Conservation (phyloP, 2,888 invertebrate genomes). For the Dyspetes luteomarginatus region DNA sequence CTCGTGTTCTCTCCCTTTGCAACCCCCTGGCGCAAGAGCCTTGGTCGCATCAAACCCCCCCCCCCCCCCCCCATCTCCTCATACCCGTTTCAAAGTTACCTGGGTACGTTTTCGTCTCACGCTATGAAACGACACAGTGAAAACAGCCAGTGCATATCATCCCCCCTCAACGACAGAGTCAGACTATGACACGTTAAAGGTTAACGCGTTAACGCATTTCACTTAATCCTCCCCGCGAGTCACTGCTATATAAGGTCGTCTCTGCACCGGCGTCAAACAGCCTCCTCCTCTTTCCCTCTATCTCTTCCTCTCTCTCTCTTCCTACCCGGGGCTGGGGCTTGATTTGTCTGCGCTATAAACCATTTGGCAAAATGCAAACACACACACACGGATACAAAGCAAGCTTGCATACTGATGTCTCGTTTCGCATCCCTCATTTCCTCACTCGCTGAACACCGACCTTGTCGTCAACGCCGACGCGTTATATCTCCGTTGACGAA, state of each 20-base stretch:
- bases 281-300: slow-evolving; percentile 8
- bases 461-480: slow-evolving; percentile 50
- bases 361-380: slow-evolving; percentile 59
- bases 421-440: slow-evolving; percentile 58
- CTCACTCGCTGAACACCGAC: slow-evolving; percentile 44
- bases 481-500: slow-evolving; percentile 36
- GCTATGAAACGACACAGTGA: slow-evolving; percentile 25
- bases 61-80: not conserved
- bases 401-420: slow-evolving; percentile 14
- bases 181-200: slow-evolving; percentile 68
- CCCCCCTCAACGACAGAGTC: slow-evolving; percentile 29
- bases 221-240: slow-evolving; percentile 42
- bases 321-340: not conserved
- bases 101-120: slow-evolving; percentile 7
- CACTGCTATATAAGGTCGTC: slow-evolving; percentile 19
- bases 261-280: slow-evolving; percentile 15
- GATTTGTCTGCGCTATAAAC: slow-evolving; percentile 28
- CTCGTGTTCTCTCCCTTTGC: slow-evolving; percentile 33
- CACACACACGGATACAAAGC: too few relatives aligned
- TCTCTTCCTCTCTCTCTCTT: not conserved
- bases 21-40: slow-evolving; percentile 15
- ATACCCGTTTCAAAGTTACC: slow-evolving; percentile 43
- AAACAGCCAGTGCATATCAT: slow-evolving; percentile 33
- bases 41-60: slow-evolving; percentile 8
- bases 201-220: slow-evolving; percentile 75